Conservation (phyloP, 2,797 vertebrate genomes). For the Hemitrygon akajei region DNA sequence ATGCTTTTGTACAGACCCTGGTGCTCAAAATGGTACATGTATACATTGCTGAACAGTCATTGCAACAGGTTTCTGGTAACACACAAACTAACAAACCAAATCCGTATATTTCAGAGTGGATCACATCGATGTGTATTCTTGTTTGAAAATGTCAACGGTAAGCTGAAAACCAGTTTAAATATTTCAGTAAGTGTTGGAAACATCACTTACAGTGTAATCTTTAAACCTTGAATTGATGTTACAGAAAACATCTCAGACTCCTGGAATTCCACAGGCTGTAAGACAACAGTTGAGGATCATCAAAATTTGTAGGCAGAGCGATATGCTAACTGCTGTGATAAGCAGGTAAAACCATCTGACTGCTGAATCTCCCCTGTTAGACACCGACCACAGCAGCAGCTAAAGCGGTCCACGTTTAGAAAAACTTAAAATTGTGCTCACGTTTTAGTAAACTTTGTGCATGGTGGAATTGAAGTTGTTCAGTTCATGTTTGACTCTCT, state of each 20-base stretch:
- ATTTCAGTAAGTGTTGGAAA: neutral
- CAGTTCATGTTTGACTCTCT: too few species aligned
- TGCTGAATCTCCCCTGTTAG: too few species aligned
- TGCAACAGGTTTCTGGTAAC: neutral
- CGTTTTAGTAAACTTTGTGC: too few species aligned
- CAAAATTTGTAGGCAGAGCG: too few species aligned
- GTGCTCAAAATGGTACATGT: neutral
- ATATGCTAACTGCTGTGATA: too few species aligned
- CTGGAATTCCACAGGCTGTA: constrained; percentile 15
- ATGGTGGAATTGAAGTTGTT: too few species aligned
- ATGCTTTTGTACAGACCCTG: neutral
- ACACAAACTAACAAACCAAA: constrained; percentile 3
- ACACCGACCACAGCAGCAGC: too few species aligned
- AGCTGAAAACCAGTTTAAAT: neutral
- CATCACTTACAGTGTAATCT: neutral
- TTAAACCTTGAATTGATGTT: neutral
- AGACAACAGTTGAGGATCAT: neutral
- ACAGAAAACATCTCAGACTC: neutral
- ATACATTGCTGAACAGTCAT: neutral
- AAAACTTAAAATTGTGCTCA: too few species aligned
- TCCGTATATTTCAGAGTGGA: neutral
- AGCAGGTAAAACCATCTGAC: too few species aligned
- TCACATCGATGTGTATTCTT: neutral
- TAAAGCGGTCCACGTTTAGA: too few species aligned
- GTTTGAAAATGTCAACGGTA: constrained; percentile 11